Evolutionary conservation across 2,113 vertebrate genomes (phyloP).

Genomic region (Poeciliopsis retropinna): DNA sequence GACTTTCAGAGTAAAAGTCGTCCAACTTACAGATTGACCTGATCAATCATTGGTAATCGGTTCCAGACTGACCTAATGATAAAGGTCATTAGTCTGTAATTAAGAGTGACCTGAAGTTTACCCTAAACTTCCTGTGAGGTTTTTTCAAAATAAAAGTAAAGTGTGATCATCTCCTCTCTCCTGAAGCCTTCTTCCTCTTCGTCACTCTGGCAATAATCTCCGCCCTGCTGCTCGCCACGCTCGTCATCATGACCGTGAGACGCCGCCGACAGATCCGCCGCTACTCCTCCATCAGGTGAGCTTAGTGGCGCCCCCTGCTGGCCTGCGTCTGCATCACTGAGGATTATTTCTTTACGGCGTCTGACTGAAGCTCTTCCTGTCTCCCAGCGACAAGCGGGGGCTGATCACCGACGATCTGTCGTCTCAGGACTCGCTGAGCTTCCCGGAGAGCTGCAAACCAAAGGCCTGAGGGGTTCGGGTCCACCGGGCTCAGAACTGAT

Average conservation of each 20-base stretch:
- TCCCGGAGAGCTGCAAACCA: conserved; percentile 42
- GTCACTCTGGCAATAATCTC: conserved; percentile 65
- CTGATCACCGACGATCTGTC: conserved; percentile 65
- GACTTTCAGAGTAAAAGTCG: neutral
- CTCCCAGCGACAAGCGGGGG: conserved; percentile 74
- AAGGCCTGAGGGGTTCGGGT: conserved; percentile 28
- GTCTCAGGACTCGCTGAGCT: conserved; percentile 49
- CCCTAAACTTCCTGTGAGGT: neutral
- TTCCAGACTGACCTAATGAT: too few relatives aligned
- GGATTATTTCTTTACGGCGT: neutral
- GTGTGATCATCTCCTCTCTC: neutral
- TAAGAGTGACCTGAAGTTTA: neutral
- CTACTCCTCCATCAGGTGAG: conserved; percentile 30
- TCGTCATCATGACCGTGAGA: conserved; percentile 65
- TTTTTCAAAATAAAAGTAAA: conserved; percentile 7
- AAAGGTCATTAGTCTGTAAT: neutral
- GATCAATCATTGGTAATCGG: too few relatives aligned
- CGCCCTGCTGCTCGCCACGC: conserved; percentile 56
- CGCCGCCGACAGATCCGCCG: conserved; percentile 20
- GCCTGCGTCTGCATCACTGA: neutral
- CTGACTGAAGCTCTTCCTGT: neutral
- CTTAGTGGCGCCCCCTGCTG: neutral
- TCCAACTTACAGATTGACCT: neutral
- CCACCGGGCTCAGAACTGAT: neutral
- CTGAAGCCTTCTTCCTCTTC: conserved; percentile 73